Percentiles rank a stretch among this genome's conserved stretches.
phyloP scores from a whole-genome alignment of 2,113 vertebrate genomes.

The Istiophorus platypterus region DNA sequence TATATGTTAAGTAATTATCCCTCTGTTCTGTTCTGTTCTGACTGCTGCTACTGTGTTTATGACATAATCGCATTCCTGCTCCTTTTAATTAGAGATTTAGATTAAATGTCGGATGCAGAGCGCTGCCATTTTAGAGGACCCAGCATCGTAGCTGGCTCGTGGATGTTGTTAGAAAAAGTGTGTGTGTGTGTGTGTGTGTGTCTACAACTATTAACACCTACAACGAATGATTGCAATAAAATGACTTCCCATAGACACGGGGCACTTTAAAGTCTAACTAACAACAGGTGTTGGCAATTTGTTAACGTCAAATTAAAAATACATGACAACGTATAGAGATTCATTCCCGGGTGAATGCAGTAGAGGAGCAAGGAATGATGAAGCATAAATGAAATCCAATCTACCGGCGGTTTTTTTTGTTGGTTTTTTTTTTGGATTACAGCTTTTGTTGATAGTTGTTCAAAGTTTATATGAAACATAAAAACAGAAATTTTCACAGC shows the following conservation, averaged over 20 bases:
- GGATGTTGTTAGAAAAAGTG: neutral
- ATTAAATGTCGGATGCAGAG: slow-evolving; percentile 51
- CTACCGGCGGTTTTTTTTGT: neutral
- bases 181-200: too few relatives aligned
- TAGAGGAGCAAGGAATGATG: neutral
- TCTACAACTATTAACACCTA: neutral
- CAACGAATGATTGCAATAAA: slow-evolving; percentile 1
- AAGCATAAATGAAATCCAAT: slow-evolving; percentile 15
- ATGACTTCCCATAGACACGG: slow-evolving; percentile 19
- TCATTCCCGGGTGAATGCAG: slow-evolving; percentile 22
- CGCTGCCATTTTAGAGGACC: neutral
- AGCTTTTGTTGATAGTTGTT: slow-evolving; percentile 17
- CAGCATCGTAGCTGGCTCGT: neutral
- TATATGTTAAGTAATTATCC: neutral
- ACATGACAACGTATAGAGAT: slow-evolving; percentile 31
- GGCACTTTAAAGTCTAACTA: slow-evolving; percentile 8
- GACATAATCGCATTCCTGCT: slow-evolving; percentile 42
- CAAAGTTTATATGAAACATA: slow-evolving; percentile 16
- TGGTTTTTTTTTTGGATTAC: neutral
- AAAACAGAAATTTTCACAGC: neutral
- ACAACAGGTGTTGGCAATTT: slow-evolving; percentile 49
- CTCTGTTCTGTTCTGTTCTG: slow-evolving; percentile 3
- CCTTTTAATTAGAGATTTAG: slow-evolving; percentile 57
- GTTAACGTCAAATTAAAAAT: slow-evolving; percentile 56
- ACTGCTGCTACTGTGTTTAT: slow-evolving; percentile 41